Evolutionary conservation across 2,888 invertebrate species (phyloP), one percentile per base, ranked within the genome.

Genomic region (Eupithecia exiguata): DNA sequence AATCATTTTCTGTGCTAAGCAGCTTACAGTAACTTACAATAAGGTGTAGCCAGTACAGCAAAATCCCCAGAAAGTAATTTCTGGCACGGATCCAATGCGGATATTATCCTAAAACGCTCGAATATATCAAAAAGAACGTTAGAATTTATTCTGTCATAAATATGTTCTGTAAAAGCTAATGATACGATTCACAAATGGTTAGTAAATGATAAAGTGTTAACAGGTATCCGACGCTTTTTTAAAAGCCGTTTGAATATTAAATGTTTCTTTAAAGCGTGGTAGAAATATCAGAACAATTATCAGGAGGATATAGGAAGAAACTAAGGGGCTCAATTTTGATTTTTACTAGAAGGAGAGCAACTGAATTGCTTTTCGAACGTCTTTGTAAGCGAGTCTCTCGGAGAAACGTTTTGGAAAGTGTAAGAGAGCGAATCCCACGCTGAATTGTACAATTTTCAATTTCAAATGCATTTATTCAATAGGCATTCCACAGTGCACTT

Each of bases 61-160:
- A 69, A 76, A 69, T 21, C 68, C 71, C 69, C 62, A 71, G 58
- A 73, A 76, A 35, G 35, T 53, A 67, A 40, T 71, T 67, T 14
- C 71, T 73, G 76, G 73, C 73, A 35, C n/a, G 14, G 16, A 10
- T 65, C 76, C 75, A 73, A 73, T 18, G 62, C 70, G 75, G 73
- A 73, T 71, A 71, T 58, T 62, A 63, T 68, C 61, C 21, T 62
- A 73, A 49, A 76, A 49, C 65, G 63, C 65, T 68, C 67, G 43
- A 70, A 58, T 72, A 70, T 72, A 72, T 68, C 40, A 70, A 72
- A 75, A 68, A 49, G 21, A 49, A 69, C 58, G 68, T 49, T 68
- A 72, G 58, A 40, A 63, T 72, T 65, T 58, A 63, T n/a, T 65
- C 30, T 63, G 58, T 40, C 40, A 58, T 72, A 65, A 78, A 72